Base-by-base conservation (phyloP, 2,888 invertebrate genomes). In the Caenorhabditis virilis region DNA sequence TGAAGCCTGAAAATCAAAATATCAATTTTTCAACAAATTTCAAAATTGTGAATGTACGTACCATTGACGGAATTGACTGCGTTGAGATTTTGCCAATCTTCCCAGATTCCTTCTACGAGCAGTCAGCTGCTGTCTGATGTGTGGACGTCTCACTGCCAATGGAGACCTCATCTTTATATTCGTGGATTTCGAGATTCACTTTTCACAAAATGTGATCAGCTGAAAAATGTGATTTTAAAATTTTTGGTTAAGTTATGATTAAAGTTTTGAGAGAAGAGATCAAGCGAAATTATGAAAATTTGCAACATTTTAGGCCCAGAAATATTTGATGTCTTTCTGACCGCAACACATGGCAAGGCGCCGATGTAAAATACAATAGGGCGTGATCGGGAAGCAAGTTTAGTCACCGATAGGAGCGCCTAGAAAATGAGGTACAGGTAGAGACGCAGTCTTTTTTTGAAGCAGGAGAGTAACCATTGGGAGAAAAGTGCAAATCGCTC, bases 131-230 rank as follows among this genome's bases (percentile, higher is more conserved):
- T 51, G 51, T 56, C 60, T 66, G 60, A 64, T 68, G 62, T 67
- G 71, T 45, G 67, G 62, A 55, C 71, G 63, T 63, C 65, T 68
- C 64, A 71, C 71, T 49, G 67, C 58, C 35, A 58, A 58, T 55
- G 58, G 68, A 64, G 71, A 71, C 68, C 67, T 71, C 71, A 71
- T 71, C 35, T 58, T 67, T 57, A 39, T 27, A 30, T 56, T 63
- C 55, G 65, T 65, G 65, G 59, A 65, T 65, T 55, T 64, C 64
- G 64, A 48, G 65, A 59, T 65, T 59, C 59, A 59, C 59, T 65
- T 55, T 55, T 59, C 59, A 65, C 59, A 59, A 65, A 57, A 53
- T 53, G 58, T 64, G 54, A 35, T 64, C 46, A 58, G 63, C 57
- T 58, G 57, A 54, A 64, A 57, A 39, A 39, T 20, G 15, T 20